phyloP scores from a whole-genome alignment of 2,113 vertebrate genomes.

The Camarhynchus parvulus region DNA sequence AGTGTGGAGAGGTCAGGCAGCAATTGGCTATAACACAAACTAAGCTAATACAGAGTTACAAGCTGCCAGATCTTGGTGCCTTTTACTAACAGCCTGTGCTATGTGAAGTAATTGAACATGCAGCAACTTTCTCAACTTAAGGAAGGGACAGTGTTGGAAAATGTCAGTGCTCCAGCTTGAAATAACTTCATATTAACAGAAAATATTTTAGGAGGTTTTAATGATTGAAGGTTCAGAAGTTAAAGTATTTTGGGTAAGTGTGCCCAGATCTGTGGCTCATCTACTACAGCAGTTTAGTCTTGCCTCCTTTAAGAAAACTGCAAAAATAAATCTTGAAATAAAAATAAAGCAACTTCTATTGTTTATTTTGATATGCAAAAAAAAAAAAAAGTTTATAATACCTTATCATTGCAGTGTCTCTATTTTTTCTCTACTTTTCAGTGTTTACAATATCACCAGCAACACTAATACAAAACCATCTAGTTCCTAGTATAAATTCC shows the following conservation, averaged over 20 bases:
- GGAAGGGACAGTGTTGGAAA: background rate
- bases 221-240: background rate
- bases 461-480: background rate
- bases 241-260: background rate
- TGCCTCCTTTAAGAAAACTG: background rate
- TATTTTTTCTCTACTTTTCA: background rate
- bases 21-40: slow-evolving; percentile 71
- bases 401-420: background rate
- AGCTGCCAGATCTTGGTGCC: slow-evolving; percentile 62
- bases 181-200: background rate
- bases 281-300: background rate
- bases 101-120: slow-evolving; percentile 26
- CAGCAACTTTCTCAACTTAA: slow-evolving; percentile 19
- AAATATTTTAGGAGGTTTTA: background rate
- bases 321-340: background rate
- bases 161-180: background rate
- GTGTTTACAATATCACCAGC: background rate
- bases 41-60: slow-evolving; percentile 62
- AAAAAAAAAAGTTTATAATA: background rate
- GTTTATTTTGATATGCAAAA: background rate
- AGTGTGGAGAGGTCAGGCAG: slow-evolving; percentile 70
- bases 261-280: background rate
- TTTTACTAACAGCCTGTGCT: slow-evolving; percentile 27
- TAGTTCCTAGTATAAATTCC: background rate
- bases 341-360: background rate